phyloP scores from a whole-genome alignment of 2,888 invertebrate genomes.

The Loripinus fragilis region DNA sequence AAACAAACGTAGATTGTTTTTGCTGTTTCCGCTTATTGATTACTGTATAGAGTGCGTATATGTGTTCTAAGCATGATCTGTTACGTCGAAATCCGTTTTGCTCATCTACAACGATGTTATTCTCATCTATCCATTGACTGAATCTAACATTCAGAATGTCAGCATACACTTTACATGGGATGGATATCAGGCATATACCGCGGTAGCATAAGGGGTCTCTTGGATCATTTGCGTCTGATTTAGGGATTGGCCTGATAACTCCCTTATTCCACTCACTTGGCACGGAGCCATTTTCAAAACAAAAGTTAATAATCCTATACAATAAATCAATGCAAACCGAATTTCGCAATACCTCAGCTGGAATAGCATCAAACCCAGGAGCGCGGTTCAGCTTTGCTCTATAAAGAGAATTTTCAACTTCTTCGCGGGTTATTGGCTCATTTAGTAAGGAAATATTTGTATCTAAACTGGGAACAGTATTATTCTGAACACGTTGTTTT shows the following conservation, averaged over 20 bases:
- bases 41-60: background rate
- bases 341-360: conserved; percentile 15
- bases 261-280: background rate
- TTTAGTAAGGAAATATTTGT: background rate
- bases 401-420: conserved; percentile 10
- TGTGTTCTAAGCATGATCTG: background rate
- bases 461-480: no score
- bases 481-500: no score
- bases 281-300: background rate
- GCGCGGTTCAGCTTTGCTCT: conserved; percentile 20
- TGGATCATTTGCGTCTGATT: background rate
- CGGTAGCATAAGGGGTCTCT: background rate
- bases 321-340: background rate
- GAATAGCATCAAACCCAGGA: conserved; percentile 28
- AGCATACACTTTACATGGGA: background rate
- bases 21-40: no score
- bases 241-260: background rate
- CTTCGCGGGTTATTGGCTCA: background rate
- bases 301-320: background rate
- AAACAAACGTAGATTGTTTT: no score
- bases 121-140: background rate
- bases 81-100: background rate
- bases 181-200: background rate
- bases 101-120: background rate
- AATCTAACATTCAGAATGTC: background rate